Conservation (phyloP, 1,140 invertebrate genomes). For the Physella acuta region DNA sequence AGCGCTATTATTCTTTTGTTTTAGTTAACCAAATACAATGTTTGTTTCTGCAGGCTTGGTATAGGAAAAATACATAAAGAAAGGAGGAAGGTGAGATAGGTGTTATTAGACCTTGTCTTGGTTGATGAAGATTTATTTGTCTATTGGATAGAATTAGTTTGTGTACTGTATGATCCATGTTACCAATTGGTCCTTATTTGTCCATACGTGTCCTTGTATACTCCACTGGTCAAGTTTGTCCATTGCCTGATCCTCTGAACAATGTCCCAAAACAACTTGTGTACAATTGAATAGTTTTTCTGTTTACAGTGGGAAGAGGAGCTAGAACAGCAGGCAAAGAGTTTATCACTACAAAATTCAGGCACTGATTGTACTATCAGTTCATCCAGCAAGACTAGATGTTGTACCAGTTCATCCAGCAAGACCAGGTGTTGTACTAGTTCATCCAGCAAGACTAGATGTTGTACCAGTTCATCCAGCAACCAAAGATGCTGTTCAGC, state of each 20-base stretch:
- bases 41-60: constrained; percentile 45
- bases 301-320: not conserved
- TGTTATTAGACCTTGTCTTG: not conserved
- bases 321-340: not conserved
- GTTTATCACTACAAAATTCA: too few relatives aligned
- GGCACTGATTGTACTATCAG: too few relatives aligned
- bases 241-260: too few relatives aligned
- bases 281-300: not conserved
- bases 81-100: constrained; percentile 46
- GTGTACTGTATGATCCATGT: not conserved
- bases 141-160: not conserved
- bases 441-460: too few relatives aligned
- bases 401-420: too few relatives aligned
- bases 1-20: not conserved
- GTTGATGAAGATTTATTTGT: too few relatives aligned
- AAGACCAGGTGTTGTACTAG: too few relatives aligned
- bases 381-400: too few relatives aligned
- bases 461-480: too few relatives aligned
- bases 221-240: too few relatives aligned
- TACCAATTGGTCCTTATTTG: not conserved
- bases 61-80: constrained; percentile 58
- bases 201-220: not conserved
- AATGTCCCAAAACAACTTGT: too few relatives aligned
- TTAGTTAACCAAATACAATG: not conserved
- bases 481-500: too few relatives aligned